Evolutionary conservation across 2,797 vertebrate genomes (phyloP).

Genomic region (Ambastaia sidthimunki): DNA sequence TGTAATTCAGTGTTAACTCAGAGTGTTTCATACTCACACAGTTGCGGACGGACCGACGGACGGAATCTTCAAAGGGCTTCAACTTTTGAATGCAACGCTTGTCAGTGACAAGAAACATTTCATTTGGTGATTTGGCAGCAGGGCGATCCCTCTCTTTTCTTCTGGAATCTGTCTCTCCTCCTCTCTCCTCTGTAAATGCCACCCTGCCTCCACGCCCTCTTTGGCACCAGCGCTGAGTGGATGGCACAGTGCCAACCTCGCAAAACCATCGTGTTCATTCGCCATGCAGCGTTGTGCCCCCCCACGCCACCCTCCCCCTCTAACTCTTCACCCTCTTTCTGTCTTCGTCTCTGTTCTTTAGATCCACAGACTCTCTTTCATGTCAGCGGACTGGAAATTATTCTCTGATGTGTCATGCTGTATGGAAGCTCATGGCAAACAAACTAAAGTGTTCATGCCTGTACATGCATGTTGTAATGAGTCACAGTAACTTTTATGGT

Average conservation of each 20-base stretch:
- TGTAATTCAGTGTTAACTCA: not conserved
- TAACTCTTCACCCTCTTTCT: constrained; percentile 50
- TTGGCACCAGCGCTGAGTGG: constrained; percentile 98
- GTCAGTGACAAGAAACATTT: constrained; percentile 45
- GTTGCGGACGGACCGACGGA: not conserved
- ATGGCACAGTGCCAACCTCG: constrained; percentile 99
- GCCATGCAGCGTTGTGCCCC: constrained; percentile 87
- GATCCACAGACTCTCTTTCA: constrained; percentile 37
- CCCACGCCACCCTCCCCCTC: constrained; percentile 73
- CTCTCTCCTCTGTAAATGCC: constrained; percentile 77
- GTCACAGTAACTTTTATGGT: constrained; percentile 30
- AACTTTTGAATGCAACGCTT: constrained; percentile 50
- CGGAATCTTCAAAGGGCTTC: constrained; percentile 15
- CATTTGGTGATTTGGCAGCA: constrained; percentile 53
- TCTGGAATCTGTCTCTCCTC: constrained; percentile 78
- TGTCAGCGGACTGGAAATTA: constrained; percentile 2
- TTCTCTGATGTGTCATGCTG: not conserved
- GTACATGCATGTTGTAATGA: not conserved
- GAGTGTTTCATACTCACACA: constrained; percentile 11
- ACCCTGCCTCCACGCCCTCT: constrained; percentile 79
- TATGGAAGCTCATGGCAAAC: not conserved
- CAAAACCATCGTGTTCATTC: constrained; percentile 95
- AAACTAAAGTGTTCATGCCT: not conserved
- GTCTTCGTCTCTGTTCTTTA: constrained; percentile 40
- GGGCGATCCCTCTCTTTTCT: constrained; percentile 72